Evolutionary conservation across 2,797 vertebrate species (phyloP).

Genomic region (Sciurus carolinensis): DNA sequence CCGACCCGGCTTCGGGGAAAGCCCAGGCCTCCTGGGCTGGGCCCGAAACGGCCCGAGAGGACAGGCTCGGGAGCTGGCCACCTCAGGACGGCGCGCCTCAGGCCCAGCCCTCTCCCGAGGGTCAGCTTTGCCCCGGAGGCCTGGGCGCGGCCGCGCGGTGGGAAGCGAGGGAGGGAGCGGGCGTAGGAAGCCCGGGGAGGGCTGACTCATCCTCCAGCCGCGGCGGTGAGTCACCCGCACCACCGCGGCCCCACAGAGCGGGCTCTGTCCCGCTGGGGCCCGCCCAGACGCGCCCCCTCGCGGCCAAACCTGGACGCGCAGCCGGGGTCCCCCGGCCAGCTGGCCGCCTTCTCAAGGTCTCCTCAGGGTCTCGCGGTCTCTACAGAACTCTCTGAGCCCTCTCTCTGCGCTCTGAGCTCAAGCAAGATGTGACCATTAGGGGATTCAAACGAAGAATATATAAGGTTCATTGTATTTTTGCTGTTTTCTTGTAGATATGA

Average conservation of each 20-base stretch:
- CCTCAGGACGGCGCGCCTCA: background rate
- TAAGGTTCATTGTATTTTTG: background rate
- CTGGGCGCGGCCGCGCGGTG: background rate
- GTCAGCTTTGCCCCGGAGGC: background rate
- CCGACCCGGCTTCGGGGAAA: background rate
- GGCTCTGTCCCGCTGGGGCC: background rate
- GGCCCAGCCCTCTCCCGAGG: background rate
- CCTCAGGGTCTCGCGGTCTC: too few relatives aligned
- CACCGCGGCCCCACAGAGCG: rapidly evolving
- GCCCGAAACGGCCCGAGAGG: background rate
- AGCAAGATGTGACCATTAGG: background rate
- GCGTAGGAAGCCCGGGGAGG: background rate
- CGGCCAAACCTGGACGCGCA: background rate
- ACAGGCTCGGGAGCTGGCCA: too few relatives aligned
- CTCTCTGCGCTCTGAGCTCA: background rate
- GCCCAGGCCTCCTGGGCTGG: rapidly evolving
- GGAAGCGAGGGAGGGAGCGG: background rate
- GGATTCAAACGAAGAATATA: background rate
- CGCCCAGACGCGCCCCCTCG: conserved; percentile 22
- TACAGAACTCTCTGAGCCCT: too few relatives aligned
- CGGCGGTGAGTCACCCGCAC: background rate
- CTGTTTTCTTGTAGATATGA: background rate
- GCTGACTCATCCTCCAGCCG: conserved; percentile 62
- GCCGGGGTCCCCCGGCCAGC: rapidly evolving
- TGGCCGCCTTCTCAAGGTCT: too few relatives aligned